Conservation (phyloP, 2,888 invertebrate genomes). For the Parnassius smintheus region DNA sequence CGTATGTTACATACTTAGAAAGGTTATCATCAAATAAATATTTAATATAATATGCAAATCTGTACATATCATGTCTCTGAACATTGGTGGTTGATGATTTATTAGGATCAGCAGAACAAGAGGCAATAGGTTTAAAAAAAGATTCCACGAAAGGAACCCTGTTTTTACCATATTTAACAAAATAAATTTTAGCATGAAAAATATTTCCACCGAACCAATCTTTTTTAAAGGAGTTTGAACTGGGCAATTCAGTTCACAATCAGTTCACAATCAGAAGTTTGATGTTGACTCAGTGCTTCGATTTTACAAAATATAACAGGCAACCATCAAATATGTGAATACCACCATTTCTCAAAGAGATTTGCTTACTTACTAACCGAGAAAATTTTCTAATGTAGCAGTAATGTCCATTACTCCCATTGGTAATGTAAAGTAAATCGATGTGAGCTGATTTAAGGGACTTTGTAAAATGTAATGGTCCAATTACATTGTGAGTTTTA, state of each 20-base stretch:
- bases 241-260: conserved; percentile 30
- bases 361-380: conserved; percentile 33
- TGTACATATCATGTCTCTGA: conserved; percentile 19
- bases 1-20: conserved; percentile 37
- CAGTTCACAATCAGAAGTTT: conserved; percentile 30
- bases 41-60: conserved; percentile 20
- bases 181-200: conserved; percentile 23
- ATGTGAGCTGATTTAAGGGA: too few species aligned
- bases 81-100: conserved; percentile 31
- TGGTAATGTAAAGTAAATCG: conserved; percentile 21
- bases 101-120: too few species aligned
- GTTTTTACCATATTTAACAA: neutral
- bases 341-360: conserved; percentile 22
- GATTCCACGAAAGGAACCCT: too few species aligned
- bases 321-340: conserved; percentile 30
- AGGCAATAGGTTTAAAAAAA: too few species aligned
- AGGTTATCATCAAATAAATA: conserved; percentile 19
- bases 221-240: conserved; percentile 19
- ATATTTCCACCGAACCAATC: neutral
- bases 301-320: conserved; percentile 24
- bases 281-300: conserved; percentile 27
- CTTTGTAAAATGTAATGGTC: too few species aligned
- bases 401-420: conserved; percentile 32
- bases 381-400: conserved; percentile 37
- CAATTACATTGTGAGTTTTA: conserved; percentile 21